Conservation (phyloP, 1,140 invertebrate species). For the Holotrichia oblita region DNA sequence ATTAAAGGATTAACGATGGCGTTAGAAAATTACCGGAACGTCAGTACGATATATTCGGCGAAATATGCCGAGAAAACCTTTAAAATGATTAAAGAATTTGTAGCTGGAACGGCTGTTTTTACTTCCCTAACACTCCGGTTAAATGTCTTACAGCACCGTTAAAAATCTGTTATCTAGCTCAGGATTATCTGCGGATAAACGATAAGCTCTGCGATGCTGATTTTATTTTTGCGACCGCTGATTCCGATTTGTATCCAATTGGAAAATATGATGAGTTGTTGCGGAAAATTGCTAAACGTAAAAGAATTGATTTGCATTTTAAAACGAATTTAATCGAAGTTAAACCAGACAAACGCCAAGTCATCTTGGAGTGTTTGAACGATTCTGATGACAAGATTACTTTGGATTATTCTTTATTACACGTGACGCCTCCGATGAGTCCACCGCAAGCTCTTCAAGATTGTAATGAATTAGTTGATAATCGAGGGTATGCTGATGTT, state of each 20-base stretch:
- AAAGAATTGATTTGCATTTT: constrained; percentile 80
- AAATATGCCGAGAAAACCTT: constrained; percentile 84
- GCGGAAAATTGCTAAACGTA: constrained; percentile 75
- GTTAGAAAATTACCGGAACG: constrained; percentile 71
- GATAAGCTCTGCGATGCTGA: neutral
- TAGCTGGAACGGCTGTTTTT: constrained; percentile 85
- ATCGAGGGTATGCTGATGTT: neutral
- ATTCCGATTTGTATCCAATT: constrained; percentile 77
- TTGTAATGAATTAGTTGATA: neutral
- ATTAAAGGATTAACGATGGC: constrained; percentile 69
- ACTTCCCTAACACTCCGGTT: constrained; percentile 89
- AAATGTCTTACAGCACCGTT: constrained; percentile 97
- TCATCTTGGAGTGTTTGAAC: constrained; percentile 74
- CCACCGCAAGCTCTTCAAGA: neutral
- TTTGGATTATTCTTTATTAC: constrained; percentile 6
- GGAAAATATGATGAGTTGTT: constrained; percentile 90
- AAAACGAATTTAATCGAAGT: constrained; percentile 82
- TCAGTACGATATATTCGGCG: constrained; percentile 89
- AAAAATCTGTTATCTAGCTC: constrained; percentile 92
- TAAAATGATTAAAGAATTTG: constrained; percentile 73
- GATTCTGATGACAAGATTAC: constrained; percentile 56
- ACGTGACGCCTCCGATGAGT: constrained; percentile 17
- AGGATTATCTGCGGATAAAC: constrained; percentile 84
- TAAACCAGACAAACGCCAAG: constrained; percentile 72
- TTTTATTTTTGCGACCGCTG: neutral